A percentile compares a stretch with the other conserved stretches of the same genome.
Conservation (phyloP, 2,113 vertebrate genomes). For the Neotoma lepida region DNA sequence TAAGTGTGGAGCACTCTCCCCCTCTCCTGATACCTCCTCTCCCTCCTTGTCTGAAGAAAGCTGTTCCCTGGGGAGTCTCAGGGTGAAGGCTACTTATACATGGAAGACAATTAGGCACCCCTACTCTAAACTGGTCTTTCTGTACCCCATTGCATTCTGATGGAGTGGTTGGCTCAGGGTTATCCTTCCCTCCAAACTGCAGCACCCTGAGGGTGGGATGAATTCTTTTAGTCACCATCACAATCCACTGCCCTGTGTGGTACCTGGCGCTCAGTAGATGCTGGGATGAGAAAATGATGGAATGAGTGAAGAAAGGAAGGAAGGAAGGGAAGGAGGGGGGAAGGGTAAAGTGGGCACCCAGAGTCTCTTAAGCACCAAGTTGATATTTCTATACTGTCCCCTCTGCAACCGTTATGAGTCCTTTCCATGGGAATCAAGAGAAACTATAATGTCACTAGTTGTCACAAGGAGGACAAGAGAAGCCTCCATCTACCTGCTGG, state of each 20-base stretch:
- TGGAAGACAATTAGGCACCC: not conserved
- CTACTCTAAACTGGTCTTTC: not conserved
- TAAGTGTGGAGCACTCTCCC: accelerated
- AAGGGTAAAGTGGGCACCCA: accelerated
- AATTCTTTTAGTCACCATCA: too few species aligned
- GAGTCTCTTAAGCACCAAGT: not conserved
- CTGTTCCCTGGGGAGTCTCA: not conserved
- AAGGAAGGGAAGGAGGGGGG: not conserved
- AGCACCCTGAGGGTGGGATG: not conserved
- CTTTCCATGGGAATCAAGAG: not conserved
- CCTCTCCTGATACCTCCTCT: too few species aligned
- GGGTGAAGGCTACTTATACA: not conserved
- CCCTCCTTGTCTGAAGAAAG: accelerated
- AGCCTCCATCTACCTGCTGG: not conserved
- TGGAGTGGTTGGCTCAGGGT: accelerated
- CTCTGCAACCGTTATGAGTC: accelerated
- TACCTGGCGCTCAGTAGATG: not conserved
- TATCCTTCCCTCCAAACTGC: not conserved
- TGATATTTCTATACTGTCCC: not conserved
- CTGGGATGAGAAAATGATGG: not conserved
- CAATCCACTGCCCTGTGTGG: accelerated
- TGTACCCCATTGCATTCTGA: accelerated
- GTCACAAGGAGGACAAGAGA: not conserved
- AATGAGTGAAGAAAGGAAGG: not conserved
- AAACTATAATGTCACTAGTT: not conserved